phyloP scores from a whole-genome alignment of 2,797 vertebrate species.

The Darevskia mixta region DNA sequence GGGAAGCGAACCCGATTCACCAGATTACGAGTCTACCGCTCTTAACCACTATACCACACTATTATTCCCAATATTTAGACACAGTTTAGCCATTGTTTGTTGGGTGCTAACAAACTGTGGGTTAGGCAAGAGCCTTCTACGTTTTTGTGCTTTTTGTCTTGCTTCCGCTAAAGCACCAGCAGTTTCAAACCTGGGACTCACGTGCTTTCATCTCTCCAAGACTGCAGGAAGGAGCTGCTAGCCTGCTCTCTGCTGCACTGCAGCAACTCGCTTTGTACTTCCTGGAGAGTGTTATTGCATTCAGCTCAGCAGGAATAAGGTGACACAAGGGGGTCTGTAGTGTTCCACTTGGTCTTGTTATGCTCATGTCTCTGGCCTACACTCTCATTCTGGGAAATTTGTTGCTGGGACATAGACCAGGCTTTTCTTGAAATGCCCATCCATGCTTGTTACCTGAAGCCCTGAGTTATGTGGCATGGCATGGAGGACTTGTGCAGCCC shows the following conservation, averaged over 20 bases:
- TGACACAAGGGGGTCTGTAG: background rate
- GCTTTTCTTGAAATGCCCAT: background rate
- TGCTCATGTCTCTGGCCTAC: background rate
- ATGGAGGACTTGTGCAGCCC: background rate
- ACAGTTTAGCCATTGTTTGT: background rate
- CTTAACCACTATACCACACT: background rate
- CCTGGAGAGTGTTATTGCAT: background rate
- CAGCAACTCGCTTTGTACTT: background rate
- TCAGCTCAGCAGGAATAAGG: background rate
- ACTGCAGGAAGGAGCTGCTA: background rate
- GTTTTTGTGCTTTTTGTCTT: too few relatives aligned
- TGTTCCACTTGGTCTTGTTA: background rate
- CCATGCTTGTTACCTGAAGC: too few relatives aligned
- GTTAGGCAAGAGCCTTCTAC: background rate
- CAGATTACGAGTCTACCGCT: too few relatives aligned
- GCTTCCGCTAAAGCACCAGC: background rate
- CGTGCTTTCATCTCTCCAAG: background rate
- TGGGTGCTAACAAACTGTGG: background rate
- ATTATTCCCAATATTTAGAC: background rate
- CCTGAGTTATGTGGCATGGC: background rate
- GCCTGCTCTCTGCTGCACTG: background rate
- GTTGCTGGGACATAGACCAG: background rate
- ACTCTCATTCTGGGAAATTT: background rate
- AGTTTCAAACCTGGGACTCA: background rate
- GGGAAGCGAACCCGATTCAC: too few relatives aligned